phyloP scores from a whole-genome alignment of 1,140 invertebrate genomes.

The Rhizoglyphus robini region DNA sequence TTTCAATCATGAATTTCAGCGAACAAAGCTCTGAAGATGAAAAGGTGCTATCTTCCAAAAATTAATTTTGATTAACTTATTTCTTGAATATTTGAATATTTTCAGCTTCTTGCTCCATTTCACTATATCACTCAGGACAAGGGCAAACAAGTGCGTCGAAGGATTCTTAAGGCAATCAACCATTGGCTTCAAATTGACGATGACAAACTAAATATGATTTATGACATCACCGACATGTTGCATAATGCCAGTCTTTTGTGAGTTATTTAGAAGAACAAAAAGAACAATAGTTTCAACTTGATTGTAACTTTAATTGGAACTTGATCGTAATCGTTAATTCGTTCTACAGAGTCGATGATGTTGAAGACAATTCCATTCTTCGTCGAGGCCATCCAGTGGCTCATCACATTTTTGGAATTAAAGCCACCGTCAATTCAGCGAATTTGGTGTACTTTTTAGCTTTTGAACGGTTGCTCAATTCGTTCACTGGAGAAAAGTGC shows the following conservation, averaged over 20 bases:
- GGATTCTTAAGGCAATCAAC: constrained; percentile 69
- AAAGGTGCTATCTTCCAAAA: no score
- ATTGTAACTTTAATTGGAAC: no score
- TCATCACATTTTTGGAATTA: constrained; percentile 85
- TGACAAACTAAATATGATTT: constrained; percentile 63
- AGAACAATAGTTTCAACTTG: background rate
- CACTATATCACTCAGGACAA: constrained; percentile 75
- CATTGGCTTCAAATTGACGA: constrained; percentile 78
- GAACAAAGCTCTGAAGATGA: no score
- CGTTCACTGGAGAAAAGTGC: constrained; percentile 10
- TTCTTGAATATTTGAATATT: background rate
- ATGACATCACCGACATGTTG: constrained; percentile 83
- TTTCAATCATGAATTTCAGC: no score
- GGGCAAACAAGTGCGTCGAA: constrained; percentile 57
- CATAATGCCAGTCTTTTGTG: constrained; percentile 91
- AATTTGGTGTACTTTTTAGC: constrained; percentile 88
- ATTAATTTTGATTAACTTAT: no score
- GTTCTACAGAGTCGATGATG: constrained; percentile 74
- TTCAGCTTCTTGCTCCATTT: constrained; percentile 60
- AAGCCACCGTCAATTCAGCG: constrained; percentile 86
- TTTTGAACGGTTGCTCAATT: constrained; percentile 48
- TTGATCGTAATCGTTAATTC: no score
- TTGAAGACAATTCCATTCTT: constrained; percentile 87
- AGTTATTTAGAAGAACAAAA: background rate
- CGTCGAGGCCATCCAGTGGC: constrained; percentile 83